Evolutionary conservation across 2,797 vertebrate species (phyloP).

Genomic region (Hydrolagus colliei): DNA sequence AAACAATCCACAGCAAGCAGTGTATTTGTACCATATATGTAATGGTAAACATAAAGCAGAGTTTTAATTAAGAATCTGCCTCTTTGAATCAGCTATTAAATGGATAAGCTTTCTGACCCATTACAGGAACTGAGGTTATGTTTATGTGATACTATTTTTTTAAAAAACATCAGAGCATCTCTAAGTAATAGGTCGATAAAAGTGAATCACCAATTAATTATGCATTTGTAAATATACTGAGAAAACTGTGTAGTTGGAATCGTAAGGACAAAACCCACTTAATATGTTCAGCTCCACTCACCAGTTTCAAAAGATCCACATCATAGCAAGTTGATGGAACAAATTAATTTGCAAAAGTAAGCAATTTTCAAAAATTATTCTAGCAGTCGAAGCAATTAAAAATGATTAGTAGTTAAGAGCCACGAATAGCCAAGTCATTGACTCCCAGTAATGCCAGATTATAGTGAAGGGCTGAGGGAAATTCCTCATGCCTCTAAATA

Average conservation of each 20-base stretch:
- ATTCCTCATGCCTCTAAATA: no score
- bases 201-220: not conserved
- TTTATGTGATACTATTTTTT: no score
- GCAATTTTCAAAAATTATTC: not conserved
- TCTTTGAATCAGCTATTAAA: no score
- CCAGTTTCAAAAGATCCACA: not conserved
- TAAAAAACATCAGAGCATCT: no score
- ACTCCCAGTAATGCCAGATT: no score
- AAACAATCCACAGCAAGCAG: not conserved
- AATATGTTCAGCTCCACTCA: not conserved
- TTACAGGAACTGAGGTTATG: no score
- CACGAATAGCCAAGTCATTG: not conserved
- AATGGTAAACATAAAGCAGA: no score
- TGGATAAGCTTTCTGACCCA: no score
- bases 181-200: no score
- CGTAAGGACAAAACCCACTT: not conserved
- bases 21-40: no score
- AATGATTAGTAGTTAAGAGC: not conserved
- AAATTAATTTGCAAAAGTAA: not conserved
- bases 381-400: not conserved
- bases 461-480: no score
- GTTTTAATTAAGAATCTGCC: no score
- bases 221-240: not conserved
- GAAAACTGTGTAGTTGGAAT: not conserved
- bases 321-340: not conserved